Evolutionary conservation across 2,113 vertebrate genomes (phyloP), one percentile per base, ranked within the genome.

Genomic region (Amblyornis subalaris): DNA sequence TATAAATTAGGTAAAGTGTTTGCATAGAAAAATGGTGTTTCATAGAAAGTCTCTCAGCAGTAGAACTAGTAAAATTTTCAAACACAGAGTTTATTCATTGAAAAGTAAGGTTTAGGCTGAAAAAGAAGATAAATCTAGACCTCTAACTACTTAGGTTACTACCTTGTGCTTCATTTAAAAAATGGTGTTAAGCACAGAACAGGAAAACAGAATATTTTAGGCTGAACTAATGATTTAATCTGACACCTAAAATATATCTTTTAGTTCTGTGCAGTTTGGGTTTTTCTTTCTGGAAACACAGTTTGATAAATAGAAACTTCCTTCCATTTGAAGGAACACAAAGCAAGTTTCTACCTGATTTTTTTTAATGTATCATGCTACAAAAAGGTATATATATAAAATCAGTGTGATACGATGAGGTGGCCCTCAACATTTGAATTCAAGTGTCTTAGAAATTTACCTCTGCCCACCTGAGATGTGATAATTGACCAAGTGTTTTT

Each of bases 1-100:
- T 88, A 74, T 67, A 60, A 91, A 94, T 55, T 72, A 95, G 48
- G 48, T 47, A 35, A 87, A 94, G 48, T 87, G 75, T 80, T 89
- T 91, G 47, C 72, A 88, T 57, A 74, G 55, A 74, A 85, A 83
- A 79, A 88, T 62, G 31, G 35, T 65, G 12, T 53, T 95, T 85
- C 58, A 55, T 22, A 66, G 74, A 80, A 60, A 22, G 62, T 67
- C 40, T 66, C 81, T 91, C 61, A 85, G 67, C 3, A 4, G 66
- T 45, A 67, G 48, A 62, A 66, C 14, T 38, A 54, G 42, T 45
- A 70, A 85, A 50, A 90, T 54, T 85, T 88, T 78, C 53, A 85
- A 66, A 88, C 42, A 67, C 3, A 25, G 54, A 67, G 14, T 91
- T 95, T 85, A 71, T 40, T 54, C 14, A 51, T 17, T 82, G 26